Evolutionary conservation across 2,797 vertebrate genomes (phyloP), one percentile per base, ranked within the genome.

Genomic region (Acanthurus leucopareius): DNA sequence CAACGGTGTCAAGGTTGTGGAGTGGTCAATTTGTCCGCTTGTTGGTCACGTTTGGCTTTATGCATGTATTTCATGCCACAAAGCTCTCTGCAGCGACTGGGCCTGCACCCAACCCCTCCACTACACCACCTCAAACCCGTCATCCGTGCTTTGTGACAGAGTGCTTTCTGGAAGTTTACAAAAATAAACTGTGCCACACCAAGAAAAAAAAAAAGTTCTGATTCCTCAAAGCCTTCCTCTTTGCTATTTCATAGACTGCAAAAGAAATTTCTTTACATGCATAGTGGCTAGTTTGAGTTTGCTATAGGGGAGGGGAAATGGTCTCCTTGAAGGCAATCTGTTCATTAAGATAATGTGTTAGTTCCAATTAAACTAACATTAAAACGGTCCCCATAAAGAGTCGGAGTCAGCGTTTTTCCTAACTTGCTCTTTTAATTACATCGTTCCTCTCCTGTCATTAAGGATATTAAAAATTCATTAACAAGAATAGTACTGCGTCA

Each of bases 381-480:
- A 99, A 99, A 99, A 99, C 95, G 95, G 96, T 97, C 96, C 96
- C 96, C 97, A 98, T 99, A 98, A 99, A 99, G 97, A 97, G 97
- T 97, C 96, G 96, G 97, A 98, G 98, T 99, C 98, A 99, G 98
- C 98, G 96, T 97, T 99, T 98, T 99, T 98, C 97, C 96, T 96
- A 98, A 99, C 98, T 99, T 99, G 98, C 98, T 98, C 97, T 96
- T 98, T 99, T 99, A 99, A 99, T 99, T 99, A 99, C 97, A 99
- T 99, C 97, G 97, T 96, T 97, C 98, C 97, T 99, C 98, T 99
- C 97, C 98, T 99, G 98, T 99, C 98, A 99, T 99, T 99, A 99
- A 97, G 97, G 97, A 97, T 98, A 99, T 99, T 99, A 99, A 99
- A 99, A 99, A 98, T 99, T 99, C 97, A 99, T 99, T 99, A 99